phyloP scores from a whole-genome alignment of 2,797 vertebrate genomes.

The Danio albolineatus region DNA sequence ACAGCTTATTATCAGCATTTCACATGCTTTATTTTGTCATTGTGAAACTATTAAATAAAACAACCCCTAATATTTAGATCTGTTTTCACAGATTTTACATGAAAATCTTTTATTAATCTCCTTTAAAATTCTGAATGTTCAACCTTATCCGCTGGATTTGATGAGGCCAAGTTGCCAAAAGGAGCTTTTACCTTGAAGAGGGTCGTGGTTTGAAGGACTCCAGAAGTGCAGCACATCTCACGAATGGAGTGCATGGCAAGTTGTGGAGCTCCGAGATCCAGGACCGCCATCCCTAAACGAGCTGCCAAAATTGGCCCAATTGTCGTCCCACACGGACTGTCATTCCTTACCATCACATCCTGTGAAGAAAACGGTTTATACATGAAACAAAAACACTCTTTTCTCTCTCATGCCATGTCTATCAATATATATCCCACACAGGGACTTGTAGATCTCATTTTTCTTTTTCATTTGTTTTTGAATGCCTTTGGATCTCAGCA shows the following conservation, averaged over 20 bases:
- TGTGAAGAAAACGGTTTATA: slow-evolving; percentile 58
- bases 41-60: not conserved
- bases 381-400: not conserved
- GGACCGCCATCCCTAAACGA: slow-evolving; percentile 89
- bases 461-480: too few species aligned
- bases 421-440: not conserved
- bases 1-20: not conserved
- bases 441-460: too few species aligned
- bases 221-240: slow-evolving; percentile 95
- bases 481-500: too few species aligned
- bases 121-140: not conserved
- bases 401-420: not conserved
- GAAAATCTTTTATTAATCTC: not conserved
- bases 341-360: slow-evolving; percentile 97
- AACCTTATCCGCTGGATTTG: too few species aligned
- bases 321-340: slow-evolving; percentile 90
- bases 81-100: not conserved
- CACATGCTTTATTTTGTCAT: not conserved
- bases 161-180: too few species aligned
- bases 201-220: slow-evolving; percentile 88
- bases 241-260: slow-evolving; percentile 98
- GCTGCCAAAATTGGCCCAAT: slow-evolving; percentile 94
- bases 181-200: slow-evolving; percentile 86
- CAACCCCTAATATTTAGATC: not conserved
- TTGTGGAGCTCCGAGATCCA: slow-evolving; percentile 92